Percentiles rank a stretch among this genome's conserved stretches.
These are phyloP conservation scores for Origma solitaria DNA, from an alignment of 2,113 vertebrate species.

Conservation along the genomic window DNA sequence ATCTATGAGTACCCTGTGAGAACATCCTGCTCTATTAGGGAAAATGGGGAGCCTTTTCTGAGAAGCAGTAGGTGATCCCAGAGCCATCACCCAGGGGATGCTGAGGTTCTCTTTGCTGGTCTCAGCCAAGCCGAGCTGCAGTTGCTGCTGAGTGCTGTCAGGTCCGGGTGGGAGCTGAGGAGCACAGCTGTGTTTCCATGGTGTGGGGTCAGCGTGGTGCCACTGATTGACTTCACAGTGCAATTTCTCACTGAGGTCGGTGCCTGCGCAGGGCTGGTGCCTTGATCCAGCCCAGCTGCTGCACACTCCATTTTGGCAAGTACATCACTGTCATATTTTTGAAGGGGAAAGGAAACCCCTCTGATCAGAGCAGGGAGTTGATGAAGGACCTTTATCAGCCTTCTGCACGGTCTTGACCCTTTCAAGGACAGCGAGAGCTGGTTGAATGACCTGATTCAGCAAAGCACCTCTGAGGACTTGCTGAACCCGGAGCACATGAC, in stretches of 20 bases:
- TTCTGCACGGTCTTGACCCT: background rate
- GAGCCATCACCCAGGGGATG: rapidly evolving
- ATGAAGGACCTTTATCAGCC: background rate
- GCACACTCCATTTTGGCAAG: rapidly evolving
- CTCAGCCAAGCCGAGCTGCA: background rate
- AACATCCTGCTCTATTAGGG: background rate
- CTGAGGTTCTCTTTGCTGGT: background rate
- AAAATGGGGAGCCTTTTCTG: background rate
- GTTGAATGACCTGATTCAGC: background rate
- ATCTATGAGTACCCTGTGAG: background rate
- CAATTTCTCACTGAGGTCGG: rapidly evolving
- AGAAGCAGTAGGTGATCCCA: background rate
- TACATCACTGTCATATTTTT: rapidly evolving
- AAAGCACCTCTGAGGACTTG: background rate
- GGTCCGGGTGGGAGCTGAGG: background rate
- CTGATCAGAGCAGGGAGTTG: rapidly evolving
- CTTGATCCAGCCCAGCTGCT: rapidly evolving
- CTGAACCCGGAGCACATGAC: background rate
- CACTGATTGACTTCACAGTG: rapidly evolving
- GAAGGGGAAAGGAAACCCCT: background rate
- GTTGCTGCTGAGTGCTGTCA: rapidly evolving
- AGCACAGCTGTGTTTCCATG: rapidly evolving
- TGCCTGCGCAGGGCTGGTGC: background rate
- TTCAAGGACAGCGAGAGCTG: rapidly evolving
- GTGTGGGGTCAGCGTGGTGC: background rate